Evolutionary conservation across 2,888 invertebrate species (phyloP).

Genomic region (Coronaproctus castanopsis): DNA sequence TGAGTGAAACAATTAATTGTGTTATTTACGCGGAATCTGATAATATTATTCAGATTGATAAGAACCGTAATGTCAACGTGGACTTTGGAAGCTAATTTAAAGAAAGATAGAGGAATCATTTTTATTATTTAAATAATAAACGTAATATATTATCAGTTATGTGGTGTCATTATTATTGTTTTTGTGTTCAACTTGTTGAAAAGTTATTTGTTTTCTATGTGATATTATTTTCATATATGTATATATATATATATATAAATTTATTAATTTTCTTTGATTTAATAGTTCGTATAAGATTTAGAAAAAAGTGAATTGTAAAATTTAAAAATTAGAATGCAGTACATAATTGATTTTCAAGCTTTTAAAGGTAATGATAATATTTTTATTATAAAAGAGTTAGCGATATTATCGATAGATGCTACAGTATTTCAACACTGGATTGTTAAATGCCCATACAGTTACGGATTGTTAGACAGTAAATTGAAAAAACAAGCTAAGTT

Average conservation of each 20-base stretch:
- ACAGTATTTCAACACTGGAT: background rate
- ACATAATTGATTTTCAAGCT: no score
- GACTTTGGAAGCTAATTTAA: slow-evolving; percentile 15
- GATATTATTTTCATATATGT: no score
- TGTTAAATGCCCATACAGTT: background rate
- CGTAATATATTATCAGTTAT: no score
- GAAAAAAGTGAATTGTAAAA: no score
- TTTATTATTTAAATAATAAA: background rate
- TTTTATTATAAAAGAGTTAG: background rate
- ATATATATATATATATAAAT: no score
- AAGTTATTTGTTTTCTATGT: no score
- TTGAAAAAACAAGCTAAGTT: background rate
- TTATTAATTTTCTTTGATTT: no score
- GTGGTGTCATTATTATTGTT: no score
- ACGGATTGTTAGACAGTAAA: background rate
- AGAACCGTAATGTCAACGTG: slow-evolving; percentile 16
- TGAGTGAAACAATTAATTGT: slow-evolving; percentile 18
- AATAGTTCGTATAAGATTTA: no score
- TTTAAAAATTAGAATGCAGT: no score
- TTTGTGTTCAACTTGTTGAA: no score
- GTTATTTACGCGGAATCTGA: slow-evolving; percentile 22
- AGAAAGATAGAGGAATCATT: background rate
- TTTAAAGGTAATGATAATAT: no score
- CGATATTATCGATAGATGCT: background rate
- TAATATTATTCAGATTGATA: slow-evolving; percentile 22